Evolutionary conservation across 2,888 invertebrate genomes (phyloP), one percentile per base, ranked within the genome.

Genomic region (Drosophila setosimentum): DNA sequence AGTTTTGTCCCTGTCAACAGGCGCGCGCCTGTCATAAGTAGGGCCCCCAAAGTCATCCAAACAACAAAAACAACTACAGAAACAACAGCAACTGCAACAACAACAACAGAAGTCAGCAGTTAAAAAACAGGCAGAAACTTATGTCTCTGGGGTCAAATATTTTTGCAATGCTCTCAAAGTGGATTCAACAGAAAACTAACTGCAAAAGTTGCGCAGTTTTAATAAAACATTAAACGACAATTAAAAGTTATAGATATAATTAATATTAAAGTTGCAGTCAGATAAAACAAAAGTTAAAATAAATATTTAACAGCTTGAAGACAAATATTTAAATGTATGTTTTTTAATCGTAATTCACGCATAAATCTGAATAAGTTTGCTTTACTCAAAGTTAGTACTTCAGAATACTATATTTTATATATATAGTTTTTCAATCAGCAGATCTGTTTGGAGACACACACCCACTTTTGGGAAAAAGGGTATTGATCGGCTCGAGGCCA

Each of bases 21-120:
- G 82, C 87, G 84, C 80, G 82, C 82, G 84, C 89, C 89, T 87
- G 90, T 86, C 85, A 86, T 86, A 86, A 89, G 86, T 89, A 72
- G 72, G 78, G 75, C 75, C 70, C 69, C 83, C 68, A 75, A 68
- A 69, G 73, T 53, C 16, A 45, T 29, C 40, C 33, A 54, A 49
- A 50, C 58, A 55, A 50, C 59, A 66, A 57, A 42, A 66, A 68
- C 60, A 45, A 40, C 42, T 33, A 40, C 29, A 63, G 58, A 54
- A 55, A 27, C 57, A 45, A 49, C 51, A 54, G 1, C 58, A 63
- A 54, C 40, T 59, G 59, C 64, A 68, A 67, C 65, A 50, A 54
- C 60, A 54, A 48, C 33, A 40, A 58, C 54, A 68, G 45, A 30
- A 68, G 53, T 18, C 27, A 37, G 37, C 55, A 67, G 51, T 16